These are phyloP conservation scores for Molossus alvarezi DNA, from an alignment of 2,797 vertebrate genomes.

Conservation along the genomic window DNA sequence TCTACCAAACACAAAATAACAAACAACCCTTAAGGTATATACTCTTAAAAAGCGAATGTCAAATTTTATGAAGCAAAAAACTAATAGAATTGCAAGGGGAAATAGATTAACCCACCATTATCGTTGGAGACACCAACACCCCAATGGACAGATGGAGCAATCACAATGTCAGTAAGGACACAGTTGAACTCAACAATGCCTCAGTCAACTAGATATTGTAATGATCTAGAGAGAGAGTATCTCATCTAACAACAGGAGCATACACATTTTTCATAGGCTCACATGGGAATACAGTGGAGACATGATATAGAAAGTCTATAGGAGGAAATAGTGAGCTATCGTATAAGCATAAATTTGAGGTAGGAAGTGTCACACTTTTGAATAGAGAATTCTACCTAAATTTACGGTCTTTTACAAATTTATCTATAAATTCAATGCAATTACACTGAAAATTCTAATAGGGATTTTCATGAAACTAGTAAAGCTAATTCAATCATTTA, in stretches of 20 bases:
- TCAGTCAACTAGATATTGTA: neutral
- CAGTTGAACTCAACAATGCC: neutral
- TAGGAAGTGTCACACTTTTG: neutral
- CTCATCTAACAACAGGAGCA: neutral
- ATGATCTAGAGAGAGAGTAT: too few species aligned
- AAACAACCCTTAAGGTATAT: neutral
- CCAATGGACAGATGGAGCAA: neutral
- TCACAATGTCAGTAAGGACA: neutral
- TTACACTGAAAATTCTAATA: neutral
- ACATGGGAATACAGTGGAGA: neutral
- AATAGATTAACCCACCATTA: neutral
- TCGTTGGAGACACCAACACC: neutral
- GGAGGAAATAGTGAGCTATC: neutral
- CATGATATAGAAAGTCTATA: neutral
- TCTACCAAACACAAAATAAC: too few species aligned
- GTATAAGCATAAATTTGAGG: neutral
- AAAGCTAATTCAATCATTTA: slow-evolving; percentile 4
- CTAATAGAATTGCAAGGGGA: neutral
- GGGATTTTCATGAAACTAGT: neutral
- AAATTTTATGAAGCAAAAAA: neutral
- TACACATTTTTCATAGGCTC: neutral
- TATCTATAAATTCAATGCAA: neutral
- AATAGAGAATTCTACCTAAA: neutral
- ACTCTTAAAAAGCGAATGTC: neutral
- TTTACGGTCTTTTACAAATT: neutral